These are phyloP conservation scores for Loxodonta africana DNA, from an alignment of 2,113 vertebrate genomes.

Conservation along the genomic window DNA sequence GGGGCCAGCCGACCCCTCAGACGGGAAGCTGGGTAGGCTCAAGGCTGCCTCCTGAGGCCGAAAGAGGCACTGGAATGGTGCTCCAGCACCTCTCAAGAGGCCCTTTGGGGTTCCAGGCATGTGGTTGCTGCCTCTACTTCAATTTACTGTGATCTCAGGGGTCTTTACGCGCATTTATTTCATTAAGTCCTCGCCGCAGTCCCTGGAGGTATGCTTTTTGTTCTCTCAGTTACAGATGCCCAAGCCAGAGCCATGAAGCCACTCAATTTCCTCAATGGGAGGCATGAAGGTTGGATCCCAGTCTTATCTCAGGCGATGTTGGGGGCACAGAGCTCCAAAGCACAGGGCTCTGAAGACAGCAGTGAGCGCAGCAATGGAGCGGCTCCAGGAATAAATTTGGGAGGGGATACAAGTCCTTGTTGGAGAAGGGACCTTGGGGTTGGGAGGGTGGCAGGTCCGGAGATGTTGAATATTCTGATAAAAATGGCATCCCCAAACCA, in stretches of 20 bases:
- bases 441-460: rapidly evolving
- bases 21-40: rapidly evolving
- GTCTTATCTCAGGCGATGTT: rapidly evolving
- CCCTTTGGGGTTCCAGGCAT: not conserved
- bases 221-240: not conserved
- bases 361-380: rapidly evolving
- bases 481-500: not conserved
- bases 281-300: rapidly evolving
- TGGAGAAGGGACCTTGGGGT: not conserved
- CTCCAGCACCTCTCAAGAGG: rapidly evolving
- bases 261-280: rapidly evolving
- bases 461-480: too few species aligned
- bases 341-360: too few species aligned
- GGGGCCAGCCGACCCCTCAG: rapidly evolving
- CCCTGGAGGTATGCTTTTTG: not conserved
- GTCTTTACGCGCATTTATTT: not conserved
- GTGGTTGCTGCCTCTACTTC: not conserved
- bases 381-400: not conserved
- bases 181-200: rapidly evolving
- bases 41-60: rapidly evolving
- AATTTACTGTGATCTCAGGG: not conserved
- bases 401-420: rapidly evolving
- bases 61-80: rapidly evolving
- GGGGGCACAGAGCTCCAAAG: too few species aligned
- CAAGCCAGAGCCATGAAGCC: not conserved